These are phyloP conservation scores for Lasioglossum calceatum DNA, from an alignment of 2,888 invertebrate genomes.

Conservation along the genomic window DNA sequence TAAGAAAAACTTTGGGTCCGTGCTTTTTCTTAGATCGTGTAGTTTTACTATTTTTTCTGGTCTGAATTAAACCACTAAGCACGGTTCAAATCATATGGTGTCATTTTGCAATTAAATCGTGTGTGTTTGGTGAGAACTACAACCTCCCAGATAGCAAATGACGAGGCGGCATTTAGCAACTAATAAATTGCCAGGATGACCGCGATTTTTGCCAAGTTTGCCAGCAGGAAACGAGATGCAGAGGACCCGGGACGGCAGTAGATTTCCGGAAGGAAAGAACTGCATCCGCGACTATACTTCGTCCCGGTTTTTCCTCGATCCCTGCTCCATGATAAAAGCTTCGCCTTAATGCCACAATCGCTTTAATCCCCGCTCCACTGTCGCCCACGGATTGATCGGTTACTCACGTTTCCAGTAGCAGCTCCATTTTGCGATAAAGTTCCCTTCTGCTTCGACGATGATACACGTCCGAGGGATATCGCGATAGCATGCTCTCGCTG, in stretches of 20 bases:
- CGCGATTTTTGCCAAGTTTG: neutral
- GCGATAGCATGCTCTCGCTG: constrained; percentile 85
- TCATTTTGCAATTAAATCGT: too few relatives aligned
- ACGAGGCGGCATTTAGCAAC: neutral
- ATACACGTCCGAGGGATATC: constrained; percentile 80
- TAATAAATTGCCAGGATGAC: neutral
- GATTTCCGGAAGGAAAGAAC: neutral
- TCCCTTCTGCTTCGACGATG: constrained; percentile 88
- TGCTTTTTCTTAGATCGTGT: too few relatives aligned
- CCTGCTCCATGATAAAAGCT: neutral
- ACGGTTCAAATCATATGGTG: too few relatives aligned
- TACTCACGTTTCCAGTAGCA: constrained; percentile 88
- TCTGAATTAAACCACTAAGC: too few relatives aligned
- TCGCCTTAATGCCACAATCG: neutral
- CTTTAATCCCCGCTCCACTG: constrained; percentile 1
- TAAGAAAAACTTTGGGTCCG: too few relatives aligned
- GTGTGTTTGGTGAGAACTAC: too few relatives aligned
- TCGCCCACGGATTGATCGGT: neutral
- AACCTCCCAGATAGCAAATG: neutral
- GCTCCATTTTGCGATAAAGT: constrained; percentile 87
- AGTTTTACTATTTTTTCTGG: too few relatives aligned
- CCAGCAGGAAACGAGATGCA: neutral
- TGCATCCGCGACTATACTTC: neutral
- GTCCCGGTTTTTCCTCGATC: neutral
- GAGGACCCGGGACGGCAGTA: neutral